Evolutionary conservation across 2,113 vertebrate species (phyloP).

Genomic region (Scortum barcoo): DNA sequence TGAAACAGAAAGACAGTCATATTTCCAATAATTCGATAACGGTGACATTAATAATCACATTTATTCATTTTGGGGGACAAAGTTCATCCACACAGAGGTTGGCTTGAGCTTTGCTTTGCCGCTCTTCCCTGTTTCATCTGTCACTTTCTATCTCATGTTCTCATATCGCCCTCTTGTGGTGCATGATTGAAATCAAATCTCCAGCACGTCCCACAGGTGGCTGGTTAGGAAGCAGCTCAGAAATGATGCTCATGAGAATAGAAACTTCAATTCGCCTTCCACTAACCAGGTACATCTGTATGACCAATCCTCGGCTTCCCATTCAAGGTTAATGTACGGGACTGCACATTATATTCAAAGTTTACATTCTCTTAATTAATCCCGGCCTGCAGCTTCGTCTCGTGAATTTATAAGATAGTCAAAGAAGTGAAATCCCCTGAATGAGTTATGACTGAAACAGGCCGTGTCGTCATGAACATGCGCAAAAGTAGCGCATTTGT

Average conservation of each 20-base stretch:
- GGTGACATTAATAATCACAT: rapidly evolving
- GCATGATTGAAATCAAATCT: slow-evolving; percentile 45
- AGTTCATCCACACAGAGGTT: not conserved
- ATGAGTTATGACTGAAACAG: no score
- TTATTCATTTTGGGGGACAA: no score
- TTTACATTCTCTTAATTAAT: not conserved
- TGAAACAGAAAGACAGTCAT: not conserved
- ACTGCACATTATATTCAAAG: not conserved
- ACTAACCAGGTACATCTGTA: not conserved
- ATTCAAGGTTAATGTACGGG: not conserved
- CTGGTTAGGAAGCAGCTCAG: no score
- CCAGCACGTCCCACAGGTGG: slow-evolving; percentile 51
- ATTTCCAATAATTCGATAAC: not conserved
- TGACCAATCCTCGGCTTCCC: not conserved
- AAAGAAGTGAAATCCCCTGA: not conserved
- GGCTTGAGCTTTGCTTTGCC: not conserved
- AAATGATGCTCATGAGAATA: not conserved
- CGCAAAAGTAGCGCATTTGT: not conserved
- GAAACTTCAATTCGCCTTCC: not conserved
- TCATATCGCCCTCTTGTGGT: slow-evolving; percentile 68
- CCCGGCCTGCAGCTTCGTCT: not conserved
- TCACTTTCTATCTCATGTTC: not conserved
- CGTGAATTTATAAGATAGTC: not conserved
- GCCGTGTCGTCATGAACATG: not conserved
- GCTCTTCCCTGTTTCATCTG: not conserved